phyloP scores from a whole-genome alignment of 1,140 invertebrate species.

The Adoxophyes honmai region DNA sequence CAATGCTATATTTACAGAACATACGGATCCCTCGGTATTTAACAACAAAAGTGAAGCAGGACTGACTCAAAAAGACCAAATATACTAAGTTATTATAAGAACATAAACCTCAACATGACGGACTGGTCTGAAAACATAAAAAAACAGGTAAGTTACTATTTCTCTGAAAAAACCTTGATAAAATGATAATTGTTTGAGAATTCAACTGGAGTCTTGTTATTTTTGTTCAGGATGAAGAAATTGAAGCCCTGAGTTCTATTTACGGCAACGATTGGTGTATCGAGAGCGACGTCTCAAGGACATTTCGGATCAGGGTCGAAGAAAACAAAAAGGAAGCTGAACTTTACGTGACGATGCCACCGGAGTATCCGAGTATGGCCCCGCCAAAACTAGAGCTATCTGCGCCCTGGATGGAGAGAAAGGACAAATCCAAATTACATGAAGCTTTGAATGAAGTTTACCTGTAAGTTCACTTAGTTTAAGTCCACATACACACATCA shows the following conservation, averaged over 20 bases:
- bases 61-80: too few relatives aligned
- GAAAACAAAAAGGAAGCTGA: constrained; percentile 72
- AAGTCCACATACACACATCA: constrained; percentile 13
- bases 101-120: too few relatives aligned
- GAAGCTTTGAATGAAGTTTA: constrained; percentile 81
- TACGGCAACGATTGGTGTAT: constrained; percentile 84
- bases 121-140: too few relatives aligned
- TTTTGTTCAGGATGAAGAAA: constrained; percentile 81
- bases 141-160: constrained; percentile 41
- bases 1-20: too few relatives aligned
- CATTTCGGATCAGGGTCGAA: constrained; percentile 79
- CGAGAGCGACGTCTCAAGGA: constrained; percentile 77
- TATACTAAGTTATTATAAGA: too few relatives aligned
- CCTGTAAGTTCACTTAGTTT: constrained; percentile 77
- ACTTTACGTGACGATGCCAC: constrained; percentile 79
- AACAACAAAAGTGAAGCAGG: too few relatives aligned
- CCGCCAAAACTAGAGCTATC: constrained; percentile 85
- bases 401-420: constrained; percentile 82
- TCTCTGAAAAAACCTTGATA: too few relatives aligned
- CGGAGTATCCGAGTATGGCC: constrained; percentile 80
- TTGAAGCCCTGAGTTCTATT: constrained; percentile 86
- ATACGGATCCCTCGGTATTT: too few relatives aligned
- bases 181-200: too few relatives aligned
- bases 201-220: not conserved
- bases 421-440: constrained; percentile 78